These are phyloP conservation scores for Polypterus bichir DNA, from an alignment of 2,113 vertebrate species.

Conservation along the genomic window DNA sequence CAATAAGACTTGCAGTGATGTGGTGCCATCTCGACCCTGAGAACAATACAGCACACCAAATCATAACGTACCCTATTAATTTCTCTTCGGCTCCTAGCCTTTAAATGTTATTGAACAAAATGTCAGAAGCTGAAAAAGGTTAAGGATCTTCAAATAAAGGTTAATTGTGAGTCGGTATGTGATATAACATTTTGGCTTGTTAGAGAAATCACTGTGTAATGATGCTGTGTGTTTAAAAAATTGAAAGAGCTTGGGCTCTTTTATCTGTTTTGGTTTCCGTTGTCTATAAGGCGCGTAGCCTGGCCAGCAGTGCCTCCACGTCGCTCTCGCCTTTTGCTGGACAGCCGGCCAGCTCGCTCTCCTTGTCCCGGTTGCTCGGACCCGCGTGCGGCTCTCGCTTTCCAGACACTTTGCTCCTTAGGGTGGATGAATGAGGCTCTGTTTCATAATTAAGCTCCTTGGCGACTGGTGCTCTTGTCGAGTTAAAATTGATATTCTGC, in stretches of 20 bases:
- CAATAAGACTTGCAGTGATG: too few species aligned
- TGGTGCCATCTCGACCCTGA: too few species aligned
- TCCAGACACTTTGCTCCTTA: constrained; percentile 37
- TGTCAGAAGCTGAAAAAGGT: constrained; percentile 15
- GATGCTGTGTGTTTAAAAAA: not conserved
- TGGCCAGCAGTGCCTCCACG: constrained; percentile 83
- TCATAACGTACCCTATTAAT: constrained; percentile 1
- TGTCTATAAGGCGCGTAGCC: constrained; percentile 71
- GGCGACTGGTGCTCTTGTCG: constrained; percentile 52
- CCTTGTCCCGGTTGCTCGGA: constrained; percentile 49
- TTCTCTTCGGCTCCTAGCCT: constrained; percentile 1
- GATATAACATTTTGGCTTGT: constrained; percentile 1
- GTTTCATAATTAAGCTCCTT: constrained; percentile 66
- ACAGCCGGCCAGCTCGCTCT: constrained; percentile 31
- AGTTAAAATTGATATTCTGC: constrained; percentile 58
- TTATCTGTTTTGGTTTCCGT: too few species aligned
- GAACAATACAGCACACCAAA: not conserved
- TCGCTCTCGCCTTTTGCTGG: constrained; percentile 57
- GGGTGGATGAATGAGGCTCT: constrained; percentile 45
- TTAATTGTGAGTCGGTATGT: constrained; percentile 13
- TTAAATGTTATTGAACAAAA: constrained; percentile 11
- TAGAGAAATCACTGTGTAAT: constrained; percentile 5
- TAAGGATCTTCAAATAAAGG: constrained; percentile 17
- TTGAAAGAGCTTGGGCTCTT: not conserved
- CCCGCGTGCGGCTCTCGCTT: constrained; percentile 38